A percentile compares a stretch with the other conserved stretches of the same genome.
phyloP scores from a whole-genome alignment of 2,797 vertebrate species.

The Epinephelus malabaricus region DNA sequence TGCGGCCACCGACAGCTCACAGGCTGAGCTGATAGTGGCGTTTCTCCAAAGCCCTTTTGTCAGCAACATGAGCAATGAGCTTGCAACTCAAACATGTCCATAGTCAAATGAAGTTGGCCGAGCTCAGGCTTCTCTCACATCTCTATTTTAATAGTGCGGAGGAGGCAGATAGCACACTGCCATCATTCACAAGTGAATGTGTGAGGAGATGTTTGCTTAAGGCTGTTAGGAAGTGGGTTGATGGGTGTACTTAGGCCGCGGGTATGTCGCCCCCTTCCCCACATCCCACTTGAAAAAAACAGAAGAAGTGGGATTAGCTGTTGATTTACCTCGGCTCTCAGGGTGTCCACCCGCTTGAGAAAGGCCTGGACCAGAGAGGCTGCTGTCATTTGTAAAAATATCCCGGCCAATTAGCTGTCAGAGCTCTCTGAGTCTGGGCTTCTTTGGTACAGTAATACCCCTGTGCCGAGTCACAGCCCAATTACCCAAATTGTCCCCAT shows the following conservation, averaged over 20 bases:
- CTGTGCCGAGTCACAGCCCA: constrained; percentile 99
- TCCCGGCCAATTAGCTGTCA: constrained; percentile 99
- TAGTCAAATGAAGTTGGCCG: constrained; percentile 62
- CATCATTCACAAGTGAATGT: constrained; percentile 70
- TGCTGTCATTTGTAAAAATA: constrained; percentile 99
- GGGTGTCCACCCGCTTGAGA: constrained; percentile 96
- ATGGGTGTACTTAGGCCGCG: constrained; percentile 73
- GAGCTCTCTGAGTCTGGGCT: constrained; percentile 97
- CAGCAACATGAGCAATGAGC: constrained; percentile 68
- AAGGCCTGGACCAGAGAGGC: constrained; percentile 93
- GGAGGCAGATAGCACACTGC: constrained; percentile 66
- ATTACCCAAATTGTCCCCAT: constrained; percentile 99
- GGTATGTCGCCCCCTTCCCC: constrained; percentile 58
- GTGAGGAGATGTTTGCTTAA: constrained; percentile 79
- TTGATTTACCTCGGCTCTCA: constrained; percentile 95
- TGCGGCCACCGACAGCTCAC: constrained; percentile 33
- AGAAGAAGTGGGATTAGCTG: constrained; percentile 90
- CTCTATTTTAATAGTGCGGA: constrained; percentile 56
- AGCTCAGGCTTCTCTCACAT: constrained; percentile 33
- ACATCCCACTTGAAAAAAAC: constrained; percentile 69
- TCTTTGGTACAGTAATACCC: constrained; percentile 99
- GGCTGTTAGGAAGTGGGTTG: constrained; percentile 79
- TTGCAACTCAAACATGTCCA: constrained; percentile 65
- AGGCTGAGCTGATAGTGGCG: constrained; percentile 36
- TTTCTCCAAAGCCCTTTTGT: constrained; percentile 64